Conservation (phyloP, 2,113 vertebrate genomes). For the Lota lota region DNA sequence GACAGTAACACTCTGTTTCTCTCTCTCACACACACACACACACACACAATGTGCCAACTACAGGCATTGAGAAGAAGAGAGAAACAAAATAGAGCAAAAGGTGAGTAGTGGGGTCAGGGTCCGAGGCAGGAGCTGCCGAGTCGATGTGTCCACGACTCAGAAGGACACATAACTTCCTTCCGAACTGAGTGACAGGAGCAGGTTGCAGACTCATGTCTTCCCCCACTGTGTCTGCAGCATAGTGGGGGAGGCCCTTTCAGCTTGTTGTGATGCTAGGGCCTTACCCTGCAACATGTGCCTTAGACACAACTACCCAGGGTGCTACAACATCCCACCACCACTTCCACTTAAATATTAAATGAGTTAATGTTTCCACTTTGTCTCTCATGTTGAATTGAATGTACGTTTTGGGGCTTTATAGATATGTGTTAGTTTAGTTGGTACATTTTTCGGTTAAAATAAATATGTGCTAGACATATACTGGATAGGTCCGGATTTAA, state of each 20-base stretch:
- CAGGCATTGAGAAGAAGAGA: slow-evolving; percentile 45
- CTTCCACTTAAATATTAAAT: no score
- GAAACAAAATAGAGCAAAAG: background rate
- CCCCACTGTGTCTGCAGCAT: background rate
- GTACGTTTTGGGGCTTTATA: no score
- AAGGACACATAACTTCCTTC: no score
- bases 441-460: no score
- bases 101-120: background rate
- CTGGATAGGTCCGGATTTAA: no score
- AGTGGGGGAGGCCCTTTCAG: slow-evolving; percentile 43
- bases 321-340: no score
- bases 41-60: slow-evolving; percentile 59
- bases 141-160: background rate
- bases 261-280: slow-evolving; percentile 58
- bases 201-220: background rate
- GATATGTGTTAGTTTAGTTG: no score
- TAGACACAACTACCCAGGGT: slow-evolving; percentile 43
- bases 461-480: no score
- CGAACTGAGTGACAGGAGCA: no score
- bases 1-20: slow-evolving; percentile 59
- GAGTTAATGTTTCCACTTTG: no score
- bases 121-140: background rate
- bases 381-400: no score
- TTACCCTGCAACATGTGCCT: slow-evolving; percentile 58
- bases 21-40: slow-evolving; percentile 40